Conservation (phyloP, 1,140 invertebrate genomes). For the Danaus plexippus region DNA sequence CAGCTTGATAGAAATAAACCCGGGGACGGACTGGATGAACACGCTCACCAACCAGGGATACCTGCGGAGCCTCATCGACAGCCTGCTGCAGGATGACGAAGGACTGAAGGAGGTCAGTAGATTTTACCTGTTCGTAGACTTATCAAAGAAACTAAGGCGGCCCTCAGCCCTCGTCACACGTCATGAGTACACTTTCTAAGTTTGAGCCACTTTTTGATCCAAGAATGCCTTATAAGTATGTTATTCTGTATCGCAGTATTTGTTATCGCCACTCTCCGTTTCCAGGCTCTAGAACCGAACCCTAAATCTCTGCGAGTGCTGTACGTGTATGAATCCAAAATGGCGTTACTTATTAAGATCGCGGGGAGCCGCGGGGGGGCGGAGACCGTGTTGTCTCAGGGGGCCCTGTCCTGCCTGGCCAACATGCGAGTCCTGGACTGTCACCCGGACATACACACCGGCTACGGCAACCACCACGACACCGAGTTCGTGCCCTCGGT, state of each 20-base stretch:
- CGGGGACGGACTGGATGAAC: conserved; percentile 80
- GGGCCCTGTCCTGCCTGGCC: conserved; percentile 80
- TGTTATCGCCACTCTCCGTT: not conserved
- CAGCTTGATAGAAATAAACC: conserved; percentile 83
- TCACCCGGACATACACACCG: conserved; percentile 76
- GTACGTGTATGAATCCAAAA: conserved; percentile 91
- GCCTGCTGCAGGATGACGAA: conserved; percentile 81
- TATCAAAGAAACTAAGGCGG: not conserved
- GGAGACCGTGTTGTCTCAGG: conserved; percentile 81
- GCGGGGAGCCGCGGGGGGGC: conserved; percentile 82
- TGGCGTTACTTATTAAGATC: conserved; percentile 84
- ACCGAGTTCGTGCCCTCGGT: conserved; percentile 45
- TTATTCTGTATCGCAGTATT: too few relatives aligned
- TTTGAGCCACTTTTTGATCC: too few relatives aligned
- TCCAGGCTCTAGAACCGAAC: conserved; percentile 76
- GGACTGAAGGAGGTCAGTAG: conserved; percentile 73
- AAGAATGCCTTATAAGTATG: too few relatives aligned
- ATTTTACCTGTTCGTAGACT: conserved; percentile 2
- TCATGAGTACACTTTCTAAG: too few relatives aligned
- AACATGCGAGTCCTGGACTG: conserved; percentile 84
- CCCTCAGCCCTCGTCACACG: too few relatives aligned
- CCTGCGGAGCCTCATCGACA: conserved; percentile 87
- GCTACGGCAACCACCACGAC: conserved; percentile 17
- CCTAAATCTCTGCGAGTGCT: conserved; percentile 81
- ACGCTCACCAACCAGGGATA: conserved; percentile 86